Evolutionary conservation across 2,797 vertebrate genomes (phyloP).

Genomic region (Dipus sagitta): DNA sequence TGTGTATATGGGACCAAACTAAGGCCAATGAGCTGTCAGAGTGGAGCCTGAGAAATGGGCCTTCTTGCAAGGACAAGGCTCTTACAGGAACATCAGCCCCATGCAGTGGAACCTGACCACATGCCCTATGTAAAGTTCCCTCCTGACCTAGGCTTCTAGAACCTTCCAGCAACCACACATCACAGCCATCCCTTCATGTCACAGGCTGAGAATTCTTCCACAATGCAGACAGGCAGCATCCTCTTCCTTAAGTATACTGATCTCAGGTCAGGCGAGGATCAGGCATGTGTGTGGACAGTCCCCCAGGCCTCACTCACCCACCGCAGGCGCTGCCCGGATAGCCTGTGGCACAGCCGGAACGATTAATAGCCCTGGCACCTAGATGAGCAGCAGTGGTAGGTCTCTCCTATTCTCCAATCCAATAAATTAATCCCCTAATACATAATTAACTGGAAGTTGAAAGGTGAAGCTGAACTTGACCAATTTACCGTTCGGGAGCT

Average conservation of each 20-base stretch:
- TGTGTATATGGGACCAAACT: accelerated
- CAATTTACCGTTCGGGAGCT: conserved; percentile 87
- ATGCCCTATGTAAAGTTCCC: not conserved
- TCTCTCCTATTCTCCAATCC: conserved; percentile 85
- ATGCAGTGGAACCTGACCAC: not conserved
- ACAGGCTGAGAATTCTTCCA: not conserved
- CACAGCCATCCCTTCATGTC: not conserved
- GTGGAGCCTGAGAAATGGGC: accelerated
- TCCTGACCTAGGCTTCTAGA: not conserved
- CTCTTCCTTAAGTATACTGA: accelerated
- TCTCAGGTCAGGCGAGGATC: not conserved
- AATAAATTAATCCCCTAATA: conserved; percentile 90
- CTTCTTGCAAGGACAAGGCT: not conserved
- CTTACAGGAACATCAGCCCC: not conserved
- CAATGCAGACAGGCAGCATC: not conserved
- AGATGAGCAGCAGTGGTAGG: conserved; percentile 76
- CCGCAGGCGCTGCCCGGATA: conserved; percentile 73
- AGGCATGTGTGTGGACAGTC: accelerated
- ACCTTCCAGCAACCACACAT: not conserved
- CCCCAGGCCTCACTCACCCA: not conserved
- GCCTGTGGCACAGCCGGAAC: conserved; percentile 81
- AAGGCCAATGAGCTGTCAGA: not conserved
- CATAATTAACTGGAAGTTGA: conserved; percentile 90
- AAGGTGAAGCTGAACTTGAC: conserved; percentile 88
- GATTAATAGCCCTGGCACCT: conserved; percentile 86